These are phyloP conservation scores for Callaeas wilsoni DNA, from an alignment of 2,113 vertebrate species.

Conservation along the genomic window DNA sequence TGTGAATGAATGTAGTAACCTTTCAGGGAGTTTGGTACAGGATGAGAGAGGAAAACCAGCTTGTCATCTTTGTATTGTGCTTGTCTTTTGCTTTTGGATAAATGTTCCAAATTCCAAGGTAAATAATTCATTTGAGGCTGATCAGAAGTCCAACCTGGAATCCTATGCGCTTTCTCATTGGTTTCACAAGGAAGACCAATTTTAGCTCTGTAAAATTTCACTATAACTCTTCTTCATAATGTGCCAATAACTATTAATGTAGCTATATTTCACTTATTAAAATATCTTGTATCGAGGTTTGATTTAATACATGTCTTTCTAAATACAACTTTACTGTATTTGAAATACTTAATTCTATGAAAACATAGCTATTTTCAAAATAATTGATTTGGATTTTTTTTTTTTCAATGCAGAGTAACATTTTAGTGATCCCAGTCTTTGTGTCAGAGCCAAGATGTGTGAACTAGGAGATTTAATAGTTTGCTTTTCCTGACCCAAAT, in stretches of 20 bases:
- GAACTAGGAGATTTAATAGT: neutral
- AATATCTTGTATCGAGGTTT: neutral
- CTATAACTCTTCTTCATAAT: neutral
- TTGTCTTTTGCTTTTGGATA: neutral
- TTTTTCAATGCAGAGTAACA: neutral
- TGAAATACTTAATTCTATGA: neutral
- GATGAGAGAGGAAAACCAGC: neutral
- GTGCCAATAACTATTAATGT: neutral
- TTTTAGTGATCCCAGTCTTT: neutral
- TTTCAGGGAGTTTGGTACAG: neutral
- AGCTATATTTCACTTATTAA: neutral
- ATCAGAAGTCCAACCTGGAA: neutral
- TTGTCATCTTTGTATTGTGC: neutral
- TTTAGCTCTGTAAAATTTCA: neutral
- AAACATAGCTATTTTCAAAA: neutral
- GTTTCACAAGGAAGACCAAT: neutral
- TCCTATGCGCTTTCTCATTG: neutral
- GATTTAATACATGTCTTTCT: neutral
- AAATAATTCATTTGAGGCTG: neutral
- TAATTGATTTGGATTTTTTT: neutral
- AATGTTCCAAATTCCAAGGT: neutral
- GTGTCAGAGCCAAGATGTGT: neutral
- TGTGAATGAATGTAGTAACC: neutral
- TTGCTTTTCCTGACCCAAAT: neutral
- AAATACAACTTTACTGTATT: neutral